Base-by-base conservation (phyloP, 2,797 vertebrate species). In the Scarus forsteni region DNA sequence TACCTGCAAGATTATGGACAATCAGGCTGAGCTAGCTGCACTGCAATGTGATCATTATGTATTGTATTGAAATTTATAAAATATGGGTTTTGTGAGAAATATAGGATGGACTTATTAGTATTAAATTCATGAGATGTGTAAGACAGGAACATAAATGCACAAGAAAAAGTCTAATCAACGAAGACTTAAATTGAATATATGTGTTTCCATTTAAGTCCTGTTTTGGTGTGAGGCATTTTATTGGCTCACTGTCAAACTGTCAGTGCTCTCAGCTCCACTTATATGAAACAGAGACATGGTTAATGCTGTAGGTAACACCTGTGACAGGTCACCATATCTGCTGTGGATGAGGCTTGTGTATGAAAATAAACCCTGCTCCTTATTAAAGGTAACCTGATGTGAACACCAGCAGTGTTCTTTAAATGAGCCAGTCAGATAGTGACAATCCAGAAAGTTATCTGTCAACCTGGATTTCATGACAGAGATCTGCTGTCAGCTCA, bases 401-500 rank as follows among this genome's bases (percentile, higher is more conserved):
- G 39, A 56, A 43, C 61, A 52, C 7, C 16, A 44, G 12, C 36
- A n/a, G 8, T n/a, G 64, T 13, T 57, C 54, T 52, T 39, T 39
- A 60, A 36, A 55, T 0, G 3, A 49, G 59, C 35, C 27, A 45
- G 45, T 57, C 44, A 62, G 27, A 19, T 12, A 27, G 9, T 10
- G 39, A 44, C 18, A 39, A 15, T 56, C 34, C 12, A 13, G 53
- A 55, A 48, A 67, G 13, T 61, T 67, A 43, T 70, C 39, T 19
- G 40, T 61, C 44, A 16, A 60, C 49, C 46, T 67, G 50, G 40
- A 57, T 73, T 68, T 68, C 10, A 10, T 67, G 44, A 57, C 34
- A 55, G 60, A 16, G 64, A 64, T 79, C 70, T 62, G 44, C 67
- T 67, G 60, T 59, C 75, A 73, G 42, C 65, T 69, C 72, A 53